Conservation (phyloP, 2,113 vertebrate genomes). For the Buteo buteo region DNA sequence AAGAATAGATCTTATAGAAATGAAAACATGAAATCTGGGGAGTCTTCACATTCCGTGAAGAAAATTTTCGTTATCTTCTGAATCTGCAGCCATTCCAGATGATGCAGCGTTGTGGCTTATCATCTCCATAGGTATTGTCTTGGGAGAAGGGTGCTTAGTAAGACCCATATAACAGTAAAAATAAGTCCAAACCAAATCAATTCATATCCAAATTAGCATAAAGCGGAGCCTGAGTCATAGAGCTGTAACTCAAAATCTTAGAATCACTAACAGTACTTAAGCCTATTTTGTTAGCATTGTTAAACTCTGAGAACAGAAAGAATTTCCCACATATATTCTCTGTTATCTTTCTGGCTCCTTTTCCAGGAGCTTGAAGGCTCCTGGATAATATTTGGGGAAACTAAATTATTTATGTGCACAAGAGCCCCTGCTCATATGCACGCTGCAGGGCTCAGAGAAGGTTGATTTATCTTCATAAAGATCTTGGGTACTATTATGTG, state of each 20-base stretch:
- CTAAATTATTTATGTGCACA: background rate
- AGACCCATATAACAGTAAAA: background rate
- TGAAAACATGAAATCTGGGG: background rate
- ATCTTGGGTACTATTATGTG: background rate
- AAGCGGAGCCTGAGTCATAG: background rate
- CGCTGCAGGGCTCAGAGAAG: background rate
- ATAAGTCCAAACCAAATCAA: background rate
- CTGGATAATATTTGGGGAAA: background rate
- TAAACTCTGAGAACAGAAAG: background rate
- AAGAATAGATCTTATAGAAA: background rate
- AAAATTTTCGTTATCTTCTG: background rate
- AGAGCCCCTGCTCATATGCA: background rate
- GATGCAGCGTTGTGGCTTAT: background rate
- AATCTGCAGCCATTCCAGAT: background rate
- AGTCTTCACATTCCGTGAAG: background rate
- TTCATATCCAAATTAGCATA: background rate
- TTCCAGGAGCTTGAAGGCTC: background rate
- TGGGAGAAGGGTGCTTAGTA: background rate
- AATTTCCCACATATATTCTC: background rate
- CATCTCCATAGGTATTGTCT: background rate
- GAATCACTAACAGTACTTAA: background rate
- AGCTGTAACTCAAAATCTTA: background rate
- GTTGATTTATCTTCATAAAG: background rate
- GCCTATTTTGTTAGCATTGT: background rate
- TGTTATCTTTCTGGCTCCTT: background rate